These are phyloP conservation scores for Neoaliturus tenellus DNA, from an alignment of 2,888 invertebrate species.

Conservation along the genomic window DNA sequence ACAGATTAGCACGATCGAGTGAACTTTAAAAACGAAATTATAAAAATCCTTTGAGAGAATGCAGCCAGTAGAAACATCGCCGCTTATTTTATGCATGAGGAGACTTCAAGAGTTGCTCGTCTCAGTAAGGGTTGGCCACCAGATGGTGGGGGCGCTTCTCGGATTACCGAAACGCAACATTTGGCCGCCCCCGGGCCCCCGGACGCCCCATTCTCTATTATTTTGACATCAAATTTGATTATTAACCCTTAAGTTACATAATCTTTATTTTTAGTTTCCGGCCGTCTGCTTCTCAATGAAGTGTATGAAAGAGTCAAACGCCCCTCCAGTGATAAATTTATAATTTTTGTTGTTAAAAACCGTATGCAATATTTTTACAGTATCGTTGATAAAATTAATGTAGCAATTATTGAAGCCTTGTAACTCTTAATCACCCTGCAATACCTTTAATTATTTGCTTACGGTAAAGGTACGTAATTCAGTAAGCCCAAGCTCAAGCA, in stretches of 20 bases:
- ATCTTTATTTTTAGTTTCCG: neutral
- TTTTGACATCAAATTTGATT: conserved; percentile 6
- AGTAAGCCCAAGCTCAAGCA: no score
- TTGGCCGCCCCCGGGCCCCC: conserved; percentile 17
- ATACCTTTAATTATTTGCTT: no score
- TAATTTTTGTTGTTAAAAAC: no score
- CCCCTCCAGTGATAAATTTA: no score
- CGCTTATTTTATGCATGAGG: conserved; percentile 29
- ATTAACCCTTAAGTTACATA: neutral
- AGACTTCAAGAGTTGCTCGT: neutral
- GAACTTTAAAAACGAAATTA: conserved; percentile 9
- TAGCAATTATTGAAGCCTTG: no score
- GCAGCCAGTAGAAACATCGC: neutral
- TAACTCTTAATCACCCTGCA: no score
- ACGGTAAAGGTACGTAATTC: no score
- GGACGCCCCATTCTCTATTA: neutral
- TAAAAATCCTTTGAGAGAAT: neutral
- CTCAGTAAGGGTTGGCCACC: neutral
- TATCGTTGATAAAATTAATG: no score
- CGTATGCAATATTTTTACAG: no score
- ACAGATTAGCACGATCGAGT: neutral
- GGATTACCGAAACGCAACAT: conserved; percentile 32
- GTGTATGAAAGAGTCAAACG: no score
- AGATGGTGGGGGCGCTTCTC: conserved; percentile 37
- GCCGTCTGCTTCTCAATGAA: neutral